phyloP scores from a whole-genome alignment of 2,113 vertebrate genomes.

The Morone saxatilis region DNA sequence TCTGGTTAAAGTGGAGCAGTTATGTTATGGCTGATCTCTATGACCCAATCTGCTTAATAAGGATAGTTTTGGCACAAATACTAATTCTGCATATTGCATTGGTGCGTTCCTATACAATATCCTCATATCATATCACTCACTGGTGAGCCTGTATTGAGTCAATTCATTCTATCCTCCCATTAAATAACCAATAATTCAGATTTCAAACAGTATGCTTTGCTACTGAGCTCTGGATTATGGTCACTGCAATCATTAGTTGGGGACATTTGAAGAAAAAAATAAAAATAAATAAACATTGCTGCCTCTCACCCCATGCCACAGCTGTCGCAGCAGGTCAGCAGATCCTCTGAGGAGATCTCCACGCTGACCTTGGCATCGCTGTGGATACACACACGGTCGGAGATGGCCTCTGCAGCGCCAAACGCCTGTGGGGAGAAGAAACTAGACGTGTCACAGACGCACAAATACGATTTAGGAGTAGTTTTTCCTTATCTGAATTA shows the following conservation, averaged over 20 bases:
- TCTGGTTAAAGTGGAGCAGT: no score
- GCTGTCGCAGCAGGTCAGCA: slow-evolving; percentile 89
- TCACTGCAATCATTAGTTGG: not conserved
- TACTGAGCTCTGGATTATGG: not conserved
- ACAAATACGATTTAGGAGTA: not conserved
- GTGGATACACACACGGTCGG: slow-evolving; percentile 93
- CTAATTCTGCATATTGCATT: not conserved
- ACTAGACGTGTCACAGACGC: not conserved
- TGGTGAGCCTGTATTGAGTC: not conserved
- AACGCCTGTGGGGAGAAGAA: slow-evolving; percentile 87
- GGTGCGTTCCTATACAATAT: not conserved
- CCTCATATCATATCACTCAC: not conserved
- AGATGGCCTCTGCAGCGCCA: slow-evolving; percentile 94
- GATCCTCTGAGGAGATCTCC: slow-evolving; percentile 93
- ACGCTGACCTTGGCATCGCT: slow-evolving; percentile 87
- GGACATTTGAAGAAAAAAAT: not conserved
- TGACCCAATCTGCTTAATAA: not conserved
- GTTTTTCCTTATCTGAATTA: not conserved
- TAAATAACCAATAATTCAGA: not conserved
- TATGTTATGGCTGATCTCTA: not conserved
- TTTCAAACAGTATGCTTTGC: not conserved
- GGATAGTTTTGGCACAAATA: not conserved
- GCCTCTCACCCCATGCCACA: slow-evolving; percentile 84
- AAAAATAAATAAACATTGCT: not conserved
- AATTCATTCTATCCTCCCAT: not conserved